Conservation (phyloP, 2,888 invertebrate species). For the Bugula neritina region DNA sequence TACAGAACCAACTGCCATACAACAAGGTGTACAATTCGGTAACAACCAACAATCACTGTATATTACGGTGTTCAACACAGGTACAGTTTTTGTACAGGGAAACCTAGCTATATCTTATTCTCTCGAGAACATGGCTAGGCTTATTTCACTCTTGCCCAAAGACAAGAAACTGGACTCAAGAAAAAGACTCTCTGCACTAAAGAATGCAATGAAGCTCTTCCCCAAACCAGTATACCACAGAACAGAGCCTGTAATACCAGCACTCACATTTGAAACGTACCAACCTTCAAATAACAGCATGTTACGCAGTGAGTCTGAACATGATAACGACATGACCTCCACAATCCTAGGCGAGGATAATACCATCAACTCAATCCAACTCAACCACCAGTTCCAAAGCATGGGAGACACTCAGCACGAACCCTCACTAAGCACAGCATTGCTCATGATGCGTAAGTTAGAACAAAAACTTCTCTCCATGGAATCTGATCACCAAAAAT, state of each 20-base stretch:
- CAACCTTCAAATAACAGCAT: constrained; percentile 1
- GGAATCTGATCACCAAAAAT: not conserved
- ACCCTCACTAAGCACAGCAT: not conserved
- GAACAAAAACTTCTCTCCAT: constrained; percentile 13
- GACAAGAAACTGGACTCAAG: not conserved
- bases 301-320: not conserved
- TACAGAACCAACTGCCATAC: not conserved
- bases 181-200: constrained; percentile 17
- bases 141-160: constrained; percentile 6
- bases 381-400: not conserved
- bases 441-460: constrained; percentile 10
- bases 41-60: constrained; percentile 10
- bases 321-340: not conserved
- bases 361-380: not conserved
- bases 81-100: constrained; percentile 19
- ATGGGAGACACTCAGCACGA: not conserved
- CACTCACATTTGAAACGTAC: not conserved
- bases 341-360: not conserved
- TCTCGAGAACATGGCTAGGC: not conserved
- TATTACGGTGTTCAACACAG: not conserved
- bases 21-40: constrained; percentile 13
- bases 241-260: not conserved
- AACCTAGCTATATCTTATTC: constrained; percentile 18
- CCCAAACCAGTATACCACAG: constrained; percentile 8
- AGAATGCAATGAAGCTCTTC: constrained; percentile 17